Base-by-base conservation (phyloP, 2,113 vertebrate genomes). In the Aptenodytes forsteri region DNA sequence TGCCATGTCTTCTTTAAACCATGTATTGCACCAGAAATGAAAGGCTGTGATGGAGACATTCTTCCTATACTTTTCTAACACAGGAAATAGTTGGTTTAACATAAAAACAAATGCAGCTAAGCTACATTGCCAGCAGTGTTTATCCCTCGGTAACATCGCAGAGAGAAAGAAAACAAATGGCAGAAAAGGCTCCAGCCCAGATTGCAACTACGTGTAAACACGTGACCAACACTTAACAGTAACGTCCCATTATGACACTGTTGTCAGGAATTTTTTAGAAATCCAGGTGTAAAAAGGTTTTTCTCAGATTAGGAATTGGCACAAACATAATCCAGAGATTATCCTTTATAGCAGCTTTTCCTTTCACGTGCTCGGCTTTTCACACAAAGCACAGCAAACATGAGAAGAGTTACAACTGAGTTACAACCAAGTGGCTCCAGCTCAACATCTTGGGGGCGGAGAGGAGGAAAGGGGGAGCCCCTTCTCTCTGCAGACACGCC, bases 291-390 rank as follows among this genome's bases (percentile, higher is more conserved):
- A 93, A 91, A 92, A 83, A 86, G 5, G 1, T 82, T 87, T 90
- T 65, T 81, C 77, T 87, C 66, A 64, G 59, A 81, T 42, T 86
- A 11, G 79, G 61, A 93, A 91, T 91, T 96, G 90, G 94, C 90
- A 94, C 94, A 82, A 80, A 94, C 23, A 42, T 76, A 54, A 93
- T 88, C 64, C 87, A 95, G 77, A 96, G 87, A 95, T 95, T 79
- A 94, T 82, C 76, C 34, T 62, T 87, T 91, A 96, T 95, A 97
- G 96, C 96, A 97, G 95, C 95, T 97, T 96, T 90, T 86, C 93
- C 87, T 93, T 85, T 75, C 14, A 55, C 11, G 93, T 96, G 94
- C 91, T 96, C 44, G 34, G 77, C 73, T 93, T 95, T 93, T 90
- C 62, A 83, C 40, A 67, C 47, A 87, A 93, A 95, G 83, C 93